These are phyloP conservation scores for Clostera curtula DNA, from an alignment of 2,888 invertebrate species.

Conservation along the genomic window DNA sequence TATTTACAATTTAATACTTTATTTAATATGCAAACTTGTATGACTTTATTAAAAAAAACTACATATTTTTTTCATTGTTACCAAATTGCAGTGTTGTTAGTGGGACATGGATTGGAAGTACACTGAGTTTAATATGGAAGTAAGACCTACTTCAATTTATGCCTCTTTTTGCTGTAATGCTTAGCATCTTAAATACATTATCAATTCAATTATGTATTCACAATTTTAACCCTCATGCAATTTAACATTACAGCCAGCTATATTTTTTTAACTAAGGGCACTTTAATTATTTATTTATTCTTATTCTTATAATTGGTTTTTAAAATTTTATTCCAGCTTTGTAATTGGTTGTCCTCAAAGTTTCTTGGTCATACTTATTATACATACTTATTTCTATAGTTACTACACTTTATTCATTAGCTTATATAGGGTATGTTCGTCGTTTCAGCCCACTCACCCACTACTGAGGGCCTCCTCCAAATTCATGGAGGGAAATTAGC, in stretches of 20 bases:
- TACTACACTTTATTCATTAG: too few relatives aligned
- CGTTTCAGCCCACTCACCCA: too few relatives aligned
- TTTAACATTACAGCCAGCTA: not conserved
- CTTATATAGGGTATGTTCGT: too few relatives aligned
- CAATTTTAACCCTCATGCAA: not conserved
- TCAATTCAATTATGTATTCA: not conserved
- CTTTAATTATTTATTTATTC: not conserved
- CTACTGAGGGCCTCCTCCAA: too few relatives aligned
- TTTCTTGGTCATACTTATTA: too few relatives aligned
- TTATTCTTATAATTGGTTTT: not conserved
- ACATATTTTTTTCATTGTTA: constrained; percentile 24
- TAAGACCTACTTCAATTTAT: constrained; percentile 44
- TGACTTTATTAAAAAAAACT: constrained; percentile 10
- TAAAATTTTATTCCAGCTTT: too few relatives aligned
- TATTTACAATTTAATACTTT: too few relatives aligned
- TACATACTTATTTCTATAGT: too few relatives aligned
- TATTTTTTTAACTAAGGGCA: not conserved
- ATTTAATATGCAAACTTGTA: constrained; percentile 6
- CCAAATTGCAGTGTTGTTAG: constrained; percentile 56
- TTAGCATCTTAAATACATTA: too few relatives aligned
- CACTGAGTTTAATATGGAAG: constrained; percentile 59
- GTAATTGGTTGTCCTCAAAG: too few relatives aligned
- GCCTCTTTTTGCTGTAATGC: constrained; percentile 11
- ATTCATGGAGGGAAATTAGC: too few relatives aligned
- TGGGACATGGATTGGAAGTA: constrained; percentile 61